A percentile compares a stretch with the other conserved stretches of the same genome.
Conservation (phyloP, 2,797 vertebrate species). For the Tokudaia tokunoshimensis region DNA sequence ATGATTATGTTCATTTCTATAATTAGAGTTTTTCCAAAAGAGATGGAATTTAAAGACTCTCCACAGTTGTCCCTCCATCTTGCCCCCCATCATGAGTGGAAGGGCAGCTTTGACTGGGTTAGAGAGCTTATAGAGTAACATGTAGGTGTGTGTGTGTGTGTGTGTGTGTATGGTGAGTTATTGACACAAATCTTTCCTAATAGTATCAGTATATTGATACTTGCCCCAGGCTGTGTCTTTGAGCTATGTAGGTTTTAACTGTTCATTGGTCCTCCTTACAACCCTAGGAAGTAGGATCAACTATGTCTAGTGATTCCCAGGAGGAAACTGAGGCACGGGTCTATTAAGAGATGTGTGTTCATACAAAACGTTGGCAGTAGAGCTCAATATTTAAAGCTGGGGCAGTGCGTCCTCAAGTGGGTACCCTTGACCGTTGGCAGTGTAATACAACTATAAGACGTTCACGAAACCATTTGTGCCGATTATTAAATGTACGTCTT, state of each 20-base stretch:
- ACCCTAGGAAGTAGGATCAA: background rate
- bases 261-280: background rate
- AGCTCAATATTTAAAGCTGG: background rate
- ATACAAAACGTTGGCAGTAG: no score
- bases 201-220: background rate
- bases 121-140: background rate
- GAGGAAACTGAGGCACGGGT: background rate
- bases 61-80: background rate
- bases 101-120: background rate
- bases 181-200: background rate
- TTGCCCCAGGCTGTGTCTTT: background rate
- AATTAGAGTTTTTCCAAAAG: conserved; percentile 13
- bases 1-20: background rate
- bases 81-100: background rate
- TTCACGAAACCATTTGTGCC: background rate
- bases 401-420: background rate
- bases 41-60: background rate
- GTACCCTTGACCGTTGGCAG: background rate
- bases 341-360: background rate
- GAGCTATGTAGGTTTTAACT: background rate
- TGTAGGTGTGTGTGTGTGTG: background rate
- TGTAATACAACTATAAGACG: background rate
- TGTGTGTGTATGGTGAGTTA: background rate
- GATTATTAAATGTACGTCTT: background rate
- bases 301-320: background rate